Evolutionary conservation across 2,797 vertebrate species (phyloP).

Genomic region (Psittacula derbiana): DNA sequence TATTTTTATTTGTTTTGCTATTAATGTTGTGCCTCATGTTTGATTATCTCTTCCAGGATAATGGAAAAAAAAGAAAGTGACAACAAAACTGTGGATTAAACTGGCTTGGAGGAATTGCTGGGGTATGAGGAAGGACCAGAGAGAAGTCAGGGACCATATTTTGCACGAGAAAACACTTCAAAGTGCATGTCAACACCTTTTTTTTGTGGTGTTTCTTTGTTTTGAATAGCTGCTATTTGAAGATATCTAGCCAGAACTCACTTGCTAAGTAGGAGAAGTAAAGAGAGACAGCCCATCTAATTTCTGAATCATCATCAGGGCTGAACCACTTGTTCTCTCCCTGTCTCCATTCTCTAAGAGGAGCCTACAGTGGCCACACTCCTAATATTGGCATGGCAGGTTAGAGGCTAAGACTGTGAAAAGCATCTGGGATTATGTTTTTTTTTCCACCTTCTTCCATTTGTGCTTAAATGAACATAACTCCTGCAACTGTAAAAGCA

Average conservation of each 20-base stretch:
- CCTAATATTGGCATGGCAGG: neutral
- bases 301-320: neutral
- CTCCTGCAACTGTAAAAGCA: neutral
- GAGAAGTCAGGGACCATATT: neutral
- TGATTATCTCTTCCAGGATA: neutral
- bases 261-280: neutral
- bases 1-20: neutral
- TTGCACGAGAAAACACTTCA: neutral
- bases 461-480: neutral
- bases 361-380: neutral
- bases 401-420: neutral
- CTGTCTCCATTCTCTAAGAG: neutral
- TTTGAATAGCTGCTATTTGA: neutral
- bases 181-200: neutral
- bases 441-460: neutral
- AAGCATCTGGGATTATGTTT: neutral
- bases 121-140: neutral
- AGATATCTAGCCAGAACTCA: neutral
- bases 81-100: neutral
- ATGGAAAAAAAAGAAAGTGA: neutral
- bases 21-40: neutral
- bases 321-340: neutral
- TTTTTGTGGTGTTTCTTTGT: neutral
- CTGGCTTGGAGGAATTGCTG: neutral
- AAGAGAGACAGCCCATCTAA: neutral